phyloP scores from a whole-genome alignment of 2,888 invertebrate genomes.

The Geotrupes spiniger region DNA sequence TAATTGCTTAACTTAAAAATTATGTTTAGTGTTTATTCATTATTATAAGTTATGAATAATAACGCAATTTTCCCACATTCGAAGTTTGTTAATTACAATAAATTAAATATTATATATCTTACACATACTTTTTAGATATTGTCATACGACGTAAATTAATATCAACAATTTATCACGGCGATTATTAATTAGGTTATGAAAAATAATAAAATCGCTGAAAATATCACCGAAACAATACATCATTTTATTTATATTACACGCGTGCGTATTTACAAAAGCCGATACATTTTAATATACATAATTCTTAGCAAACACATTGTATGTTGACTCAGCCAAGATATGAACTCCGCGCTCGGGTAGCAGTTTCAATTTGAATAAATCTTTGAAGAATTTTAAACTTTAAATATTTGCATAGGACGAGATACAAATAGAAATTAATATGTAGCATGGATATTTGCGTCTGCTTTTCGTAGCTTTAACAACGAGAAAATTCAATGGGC shows the following conservation, averaged over 20 bases:
- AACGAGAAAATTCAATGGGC: background rate
- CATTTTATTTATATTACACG: background rate
- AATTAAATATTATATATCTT: too few species aligned
- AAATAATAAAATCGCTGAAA: too few species aligned
- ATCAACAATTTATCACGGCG: too few species aligned
- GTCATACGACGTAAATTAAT: too few species aligned
- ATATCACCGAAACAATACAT: background rate
- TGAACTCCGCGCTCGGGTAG: constrained; percentile 20
- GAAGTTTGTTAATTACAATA: too few species aligned
- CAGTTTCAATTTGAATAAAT: constrained; percentile 23
- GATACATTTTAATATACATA: constrained; percentile 24
- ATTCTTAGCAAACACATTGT: constrained; percentile 20
- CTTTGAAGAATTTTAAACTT: constrained; percentile 10
- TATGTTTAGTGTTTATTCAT: too few species aligned
- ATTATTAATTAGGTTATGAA: too few species aligned
- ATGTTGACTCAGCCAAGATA: constrained; percentile 23
- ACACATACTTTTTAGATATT: too few species aligned
- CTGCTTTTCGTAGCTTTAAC: constrained; percentile 2
- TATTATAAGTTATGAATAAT: too few species aligned
- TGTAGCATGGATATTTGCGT: constrained; percentile 1
- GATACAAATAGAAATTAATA: constrained; percentile 20
- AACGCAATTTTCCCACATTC: too few species aligned
- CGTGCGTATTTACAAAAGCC: constrained; percentile 8
- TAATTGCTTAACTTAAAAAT: too few species aligned
- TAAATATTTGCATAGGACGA: constrained; percentile 17